These are phyloP conservation scores for Achroia grisella DNA, from an alignment of 1,140 invertebrate genomes.

Conservation along the genomic window DNA sequence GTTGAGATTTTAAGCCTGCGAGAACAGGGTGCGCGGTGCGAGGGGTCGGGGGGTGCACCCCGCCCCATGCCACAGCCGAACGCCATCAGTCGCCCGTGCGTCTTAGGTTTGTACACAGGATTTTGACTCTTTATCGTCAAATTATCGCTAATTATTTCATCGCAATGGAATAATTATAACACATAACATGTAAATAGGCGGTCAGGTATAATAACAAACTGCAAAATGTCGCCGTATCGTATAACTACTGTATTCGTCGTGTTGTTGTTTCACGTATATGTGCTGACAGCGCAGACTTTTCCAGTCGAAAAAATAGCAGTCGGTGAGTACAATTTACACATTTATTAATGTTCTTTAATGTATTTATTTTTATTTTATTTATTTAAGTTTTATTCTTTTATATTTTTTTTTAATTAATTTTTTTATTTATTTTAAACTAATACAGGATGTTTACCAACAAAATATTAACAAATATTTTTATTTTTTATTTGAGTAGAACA, in stretches of 20 bases:
- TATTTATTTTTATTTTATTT: too few species aligned
- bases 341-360: too few species aligned
- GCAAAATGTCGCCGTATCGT: slow-evolving; percentile 5
- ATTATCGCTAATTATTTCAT: slow-evolving; percentile 19
- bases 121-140: slow-evolving; percentile 19
- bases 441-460: too few species aligned
- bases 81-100: slow-evolving; percentile 61
- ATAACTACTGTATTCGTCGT: slow-evolving; percentile 5
- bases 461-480: slow-evolving; percentile 5
- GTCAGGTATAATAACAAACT: too few species aligned
- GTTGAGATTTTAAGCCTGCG: slow-evolving; percentile 14
- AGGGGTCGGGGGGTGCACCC: slow-evolving; percentile 24
- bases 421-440: too few species aligned
- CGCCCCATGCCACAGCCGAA: slow-evolving; percentile 40
- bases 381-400: too few species aligned
- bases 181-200: slow-evolving; percentile 19
- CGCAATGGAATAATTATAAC: not conserved
- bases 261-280: slow-evolving; percentile 41
- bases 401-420: too few species aligned
- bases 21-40: slow-evolving; percentile 22
- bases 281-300: slow-evolving; percentile 45
- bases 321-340: slow-evolving; percentile 34
- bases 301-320: slow-evolving; percentile 57
- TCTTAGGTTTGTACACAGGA: slow-evolving; percentile 65
- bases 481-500: slow-evolving; percentile 8